Base-by-base conservation (phyloP, 2,797 vertebrate genomes). In the Coranthus polyacanthus region DNA sequence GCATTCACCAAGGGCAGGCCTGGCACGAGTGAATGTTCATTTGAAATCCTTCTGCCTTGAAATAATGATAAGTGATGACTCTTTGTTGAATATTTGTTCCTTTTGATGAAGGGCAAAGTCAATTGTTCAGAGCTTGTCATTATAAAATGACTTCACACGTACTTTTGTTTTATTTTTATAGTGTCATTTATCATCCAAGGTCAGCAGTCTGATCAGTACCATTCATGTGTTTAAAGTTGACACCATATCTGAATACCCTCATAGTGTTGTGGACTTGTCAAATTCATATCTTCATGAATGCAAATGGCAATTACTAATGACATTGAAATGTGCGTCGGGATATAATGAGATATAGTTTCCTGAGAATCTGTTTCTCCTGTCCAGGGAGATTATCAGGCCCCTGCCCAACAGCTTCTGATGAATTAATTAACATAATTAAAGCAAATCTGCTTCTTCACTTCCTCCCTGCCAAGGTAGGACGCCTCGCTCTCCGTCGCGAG, bases 401-500 rank as follows among this genome's bases (percentile, higher is more conserved):
- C 64, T 49, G 68, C 88, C 89, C 88, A 85, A 87, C 89, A 89
- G 84, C 85, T 80, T 90, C 83, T 82, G 84, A 91, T 90, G 87
- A 90, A 92, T 92, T 77, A 62, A 93, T 93, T 92, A 91, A 61
- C 88, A 92, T 93, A 93, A 93, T 92, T 93, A 93, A 91, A 86
- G 74, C 74, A 81, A 84, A 90, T 77, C 76, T 78, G 78, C 86
- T 79, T 84, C 78, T 84, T 89, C 71, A 72, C 81, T 74, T 83
- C 58, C 76, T 68, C 52, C 66, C 73, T 84, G 80, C 79, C 79
- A 88, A 84, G 75, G 61, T 76, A 72, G 77, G 68, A 79, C 37
- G 70, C 73, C 78, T 75, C 52, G 59, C 71, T 72, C 49, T 42
- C 49, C 50, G 54, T 72, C 47, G 46, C 56, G 12, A 32, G 80